Conservation (phyloP, 2,113 vertebrate species). For the Platysternon megacephalum region DNA sequence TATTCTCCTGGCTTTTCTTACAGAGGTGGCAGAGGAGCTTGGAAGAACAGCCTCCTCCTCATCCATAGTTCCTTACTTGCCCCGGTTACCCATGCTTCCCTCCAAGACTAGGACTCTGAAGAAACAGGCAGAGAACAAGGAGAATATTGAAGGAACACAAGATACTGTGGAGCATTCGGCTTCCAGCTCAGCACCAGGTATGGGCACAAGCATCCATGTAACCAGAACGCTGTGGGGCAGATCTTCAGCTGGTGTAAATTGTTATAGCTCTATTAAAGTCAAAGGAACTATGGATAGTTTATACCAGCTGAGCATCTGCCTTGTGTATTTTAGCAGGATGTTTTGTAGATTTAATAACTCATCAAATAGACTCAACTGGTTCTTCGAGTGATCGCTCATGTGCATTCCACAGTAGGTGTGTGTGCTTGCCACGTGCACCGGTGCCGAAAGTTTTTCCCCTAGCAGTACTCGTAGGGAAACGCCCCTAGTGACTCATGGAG, state of each 20-base stretch:
- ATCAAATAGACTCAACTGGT: neutral
- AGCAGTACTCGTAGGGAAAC: no score
- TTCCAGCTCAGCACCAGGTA: slow-evolving; percentile 83
- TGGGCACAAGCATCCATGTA: neutral
- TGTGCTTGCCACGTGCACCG: no score
- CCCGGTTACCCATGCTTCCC: slow-evolving; percentile 91
- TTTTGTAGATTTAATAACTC: neutral
- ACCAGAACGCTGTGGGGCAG: accelerated
- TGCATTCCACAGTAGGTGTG: no score
- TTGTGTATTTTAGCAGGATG: neutral
- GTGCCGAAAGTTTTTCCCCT: no score
- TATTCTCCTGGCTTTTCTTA: neutral
- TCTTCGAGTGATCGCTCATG: no score
- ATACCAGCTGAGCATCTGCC: neutral
- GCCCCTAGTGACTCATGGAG: no score
- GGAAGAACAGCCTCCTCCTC: slow-evolving; percentile 90
- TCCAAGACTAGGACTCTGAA: slow-evolving; percentile 92
- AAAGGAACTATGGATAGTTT: neutral
- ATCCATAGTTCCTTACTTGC: slow-evolving; percentile 85
- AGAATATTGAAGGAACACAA: slow-evolving; percentile 92
- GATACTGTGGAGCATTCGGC: slow-evolving; percentile 80
- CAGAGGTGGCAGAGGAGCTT: slow-evolving; percentile 97
- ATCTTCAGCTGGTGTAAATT: neutral
- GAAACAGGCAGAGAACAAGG: slow-evolving; percentile 96
- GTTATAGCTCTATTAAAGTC: neutral